These are phyloP conservation scores for Acronicta alni DNA, from an alignment of 2,888 invertebrate species.

Conservation along the genomic window DNA sequence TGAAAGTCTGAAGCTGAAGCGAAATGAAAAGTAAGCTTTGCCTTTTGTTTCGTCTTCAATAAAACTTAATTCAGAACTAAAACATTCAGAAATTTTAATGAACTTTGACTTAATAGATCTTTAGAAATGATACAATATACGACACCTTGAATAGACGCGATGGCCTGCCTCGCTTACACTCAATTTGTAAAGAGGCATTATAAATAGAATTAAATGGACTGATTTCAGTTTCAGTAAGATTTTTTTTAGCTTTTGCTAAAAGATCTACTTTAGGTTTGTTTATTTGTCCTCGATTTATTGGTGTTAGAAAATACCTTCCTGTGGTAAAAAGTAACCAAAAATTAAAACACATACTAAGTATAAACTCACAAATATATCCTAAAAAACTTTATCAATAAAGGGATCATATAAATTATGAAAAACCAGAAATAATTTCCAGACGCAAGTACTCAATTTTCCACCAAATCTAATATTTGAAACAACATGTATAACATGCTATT, in stretches of 20 bases:
- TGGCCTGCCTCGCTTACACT: background rate
- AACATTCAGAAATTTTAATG: slow-evolving; percentile 2
- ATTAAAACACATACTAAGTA: no score
- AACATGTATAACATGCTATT: background rate
- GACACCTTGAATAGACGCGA: slow-evolving; percentile 1
- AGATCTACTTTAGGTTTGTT: background rate
- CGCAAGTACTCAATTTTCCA: background rate
- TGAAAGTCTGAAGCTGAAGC: background rate
- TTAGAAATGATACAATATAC: background rate
- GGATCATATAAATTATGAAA: no score
- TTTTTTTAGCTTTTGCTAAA: slow-evolving; percentile 6
- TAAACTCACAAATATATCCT: no score
- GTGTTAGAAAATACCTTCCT: no score
- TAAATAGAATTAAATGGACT: slow-evolving; percentile 19
- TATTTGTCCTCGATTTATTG: no score
- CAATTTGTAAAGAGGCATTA: slow-evolving; percentile 19
- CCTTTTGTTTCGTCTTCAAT: background rate
- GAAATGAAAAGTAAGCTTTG: no score
- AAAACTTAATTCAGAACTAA: background rate
- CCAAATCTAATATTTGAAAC: background rate
- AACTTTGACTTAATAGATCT: background rate
- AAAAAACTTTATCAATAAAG: no score
- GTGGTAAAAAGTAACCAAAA: no score
- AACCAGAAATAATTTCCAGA: no score
- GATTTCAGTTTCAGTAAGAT: slow-evolving; percentile 10